Conservation (phyloP, 2,113 vertebrate species). For the Paraplagusia blochii region DNA sequence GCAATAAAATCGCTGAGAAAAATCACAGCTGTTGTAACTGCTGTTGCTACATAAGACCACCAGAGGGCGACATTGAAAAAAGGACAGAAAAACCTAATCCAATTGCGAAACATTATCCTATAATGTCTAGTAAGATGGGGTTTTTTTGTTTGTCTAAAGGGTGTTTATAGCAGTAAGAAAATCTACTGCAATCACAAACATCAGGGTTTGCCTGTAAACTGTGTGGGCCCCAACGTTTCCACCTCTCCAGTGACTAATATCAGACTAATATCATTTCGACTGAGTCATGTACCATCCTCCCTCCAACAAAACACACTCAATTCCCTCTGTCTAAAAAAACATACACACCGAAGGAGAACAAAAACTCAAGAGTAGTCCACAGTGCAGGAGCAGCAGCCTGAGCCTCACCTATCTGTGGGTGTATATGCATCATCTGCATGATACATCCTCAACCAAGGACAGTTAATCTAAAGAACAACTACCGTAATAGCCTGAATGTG, state of each 20-base stretch:
- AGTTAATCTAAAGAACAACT: slow-evolving; percentile 1
- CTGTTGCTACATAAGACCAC: slow-evolving; percentile 49
- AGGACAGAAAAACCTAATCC: background rate
- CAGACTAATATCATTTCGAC: background rate
- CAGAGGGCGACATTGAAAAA: slow-evolving; percentile 52
- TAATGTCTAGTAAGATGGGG: too few relatives aligned
- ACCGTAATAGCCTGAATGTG: slow-evolving; percentile 7
- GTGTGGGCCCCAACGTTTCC: too few relatives aligned
- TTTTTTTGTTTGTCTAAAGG: too few relatives aligned
- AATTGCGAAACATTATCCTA: too few relatives aligned
- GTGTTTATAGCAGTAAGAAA: too few relatives aligned
- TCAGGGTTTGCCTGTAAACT: too few relatives aligned
- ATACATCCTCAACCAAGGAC: slow-evolving; percentile 9
- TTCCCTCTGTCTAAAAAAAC: background rate
- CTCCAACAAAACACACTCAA: slow-evolving; percentile 37
- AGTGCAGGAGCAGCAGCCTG: slow-evolving; percentile 3
- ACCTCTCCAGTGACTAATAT: too few relatives aligned
- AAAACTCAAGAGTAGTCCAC: background rate
- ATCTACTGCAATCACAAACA: too few relatives aligned
- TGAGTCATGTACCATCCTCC: slow-evolving; percentile 50
- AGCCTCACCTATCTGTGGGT: slow-evolving; percentile 16
- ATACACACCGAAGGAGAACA: slow-evolving; percentile 1
- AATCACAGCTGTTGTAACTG: slow-evolving; percentile 54
- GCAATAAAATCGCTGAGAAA: slow-evolving; percentile 37
- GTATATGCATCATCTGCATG: slow-evolving; percentile 6